Conservation (phyloP, 2,888 invertebrate genomes). For the Aphidoletes aphidimyza region DNA sequence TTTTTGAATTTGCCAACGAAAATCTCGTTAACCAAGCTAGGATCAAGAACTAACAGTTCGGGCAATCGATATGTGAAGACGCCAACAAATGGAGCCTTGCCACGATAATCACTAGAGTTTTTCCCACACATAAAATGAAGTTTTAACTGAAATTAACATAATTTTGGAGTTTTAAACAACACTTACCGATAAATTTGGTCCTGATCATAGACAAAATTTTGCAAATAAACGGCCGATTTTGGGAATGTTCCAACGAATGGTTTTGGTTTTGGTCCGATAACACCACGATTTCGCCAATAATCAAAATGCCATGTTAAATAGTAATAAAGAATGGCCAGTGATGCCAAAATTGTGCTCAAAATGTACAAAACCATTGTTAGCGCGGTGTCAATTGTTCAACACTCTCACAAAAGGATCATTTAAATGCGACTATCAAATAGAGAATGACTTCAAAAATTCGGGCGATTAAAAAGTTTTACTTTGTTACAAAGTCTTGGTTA, state of each 20-base stretch:
- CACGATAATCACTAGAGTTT: slow-evolving; percentile 17
- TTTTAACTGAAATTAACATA: too few species aligned
- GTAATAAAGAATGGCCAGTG: slow-evolving; percentile 56
- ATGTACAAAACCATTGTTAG: not conserved
- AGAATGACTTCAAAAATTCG: too few species aligned
- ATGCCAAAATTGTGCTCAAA: not conserved
- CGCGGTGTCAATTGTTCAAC: too few species aligned
- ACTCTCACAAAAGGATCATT: too few species aligned
- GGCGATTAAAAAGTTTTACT: too few species aligned
- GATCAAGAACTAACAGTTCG: slow-evolving; percentile 63
- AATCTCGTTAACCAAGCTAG: slow-evolving; percentile 63
- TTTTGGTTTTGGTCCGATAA: slow-evolving; percentile 64
- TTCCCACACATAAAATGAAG: too few species aligned
- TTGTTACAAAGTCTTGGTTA: too few species aligned
- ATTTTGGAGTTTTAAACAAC: too few species aligned
- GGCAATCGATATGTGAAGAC: slow-evolving; percentile 63
- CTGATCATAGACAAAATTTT: slow-evolving; percentile 62
- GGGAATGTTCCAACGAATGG: slow-evolving; percentile 64
- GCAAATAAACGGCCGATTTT: slow-evolving; percentile 60
- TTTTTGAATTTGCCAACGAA: slow-evolving; percentile 65
- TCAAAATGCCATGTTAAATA: slow-evolving; percentile 62
- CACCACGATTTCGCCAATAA: slow-evolving; percentile 64
- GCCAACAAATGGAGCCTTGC: slow-evolving; percentile 63
- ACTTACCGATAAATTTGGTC: slow-evolving; percentile 65
- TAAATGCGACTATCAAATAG: too few species aligned